Evolutionary conservation across 2,797 vertebrate genomes (phyloP).

Genomic region (Peromyscus melanophrys): DNA sequence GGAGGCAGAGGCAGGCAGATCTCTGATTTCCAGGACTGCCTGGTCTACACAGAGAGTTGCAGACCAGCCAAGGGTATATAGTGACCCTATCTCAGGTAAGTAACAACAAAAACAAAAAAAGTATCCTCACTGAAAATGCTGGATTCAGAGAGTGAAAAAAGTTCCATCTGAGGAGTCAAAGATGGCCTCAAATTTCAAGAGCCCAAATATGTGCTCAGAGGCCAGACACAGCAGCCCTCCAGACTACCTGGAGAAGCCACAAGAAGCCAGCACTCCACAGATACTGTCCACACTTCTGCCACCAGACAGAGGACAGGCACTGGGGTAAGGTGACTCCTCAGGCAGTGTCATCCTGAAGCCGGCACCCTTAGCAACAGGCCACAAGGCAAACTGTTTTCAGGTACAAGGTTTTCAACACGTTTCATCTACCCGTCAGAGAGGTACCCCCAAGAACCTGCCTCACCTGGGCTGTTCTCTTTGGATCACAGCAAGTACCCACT

Average conservation of each 20-base stretch:
- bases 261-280: background rate
- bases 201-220: fast-evolving
- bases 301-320: background rate
- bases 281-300: fast-evolving
- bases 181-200: background rate
- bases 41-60: background rate
- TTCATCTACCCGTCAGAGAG: fast-evolving
- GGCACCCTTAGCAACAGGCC: fast-evolving
- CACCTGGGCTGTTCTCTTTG: fast-evolving
- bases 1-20: background rate
- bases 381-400: fast-evolving
- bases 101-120: background rate
- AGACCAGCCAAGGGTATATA: background rate
- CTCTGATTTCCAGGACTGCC: too few species aligned
- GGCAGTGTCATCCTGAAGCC: fast-evolving
- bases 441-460: background rate
- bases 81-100: background rate
- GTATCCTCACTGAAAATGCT: background rate
- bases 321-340: fast-evolving
- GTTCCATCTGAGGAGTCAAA: background rate
- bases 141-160: background rate
- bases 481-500: fast-evolving
- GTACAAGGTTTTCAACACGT: background rate
- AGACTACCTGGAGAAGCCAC: background rate
- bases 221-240: background rate